Evolutionary conservation across 1,140 invertebrate genomes (phyloP).

Genomic region (Trissolcus basalis): DNA sequence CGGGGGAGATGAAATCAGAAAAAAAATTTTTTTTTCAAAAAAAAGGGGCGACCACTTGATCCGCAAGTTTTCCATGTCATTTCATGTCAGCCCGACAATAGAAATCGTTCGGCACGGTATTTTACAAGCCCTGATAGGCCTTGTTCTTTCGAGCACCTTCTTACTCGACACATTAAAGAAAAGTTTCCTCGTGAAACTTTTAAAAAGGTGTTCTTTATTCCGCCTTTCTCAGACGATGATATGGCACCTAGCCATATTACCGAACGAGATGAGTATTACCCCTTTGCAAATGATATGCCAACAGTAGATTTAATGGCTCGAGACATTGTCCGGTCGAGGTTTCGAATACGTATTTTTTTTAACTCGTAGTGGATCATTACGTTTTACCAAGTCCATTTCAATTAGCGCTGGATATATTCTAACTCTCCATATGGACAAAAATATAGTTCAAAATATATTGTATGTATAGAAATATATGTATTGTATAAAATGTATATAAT

Average conservation of each 20-base stretch:
- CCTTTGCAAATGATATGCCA: not conserved
- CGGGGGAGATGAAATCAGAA: no score
- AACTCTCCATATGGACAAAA: no score
- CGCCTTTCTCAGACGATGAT: conserved; percentile 35
- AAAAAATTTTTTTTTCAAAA: no score
- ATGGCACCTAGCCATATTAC: conserved; percentile 14
- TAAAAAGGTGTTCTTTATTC: conserved; percentile 53
- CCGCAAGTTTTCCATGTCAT: conserved; percentile 25
- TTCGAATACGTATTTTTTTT: conserved; percentile 27
- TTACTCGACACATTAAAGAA: conserved; percentile 28
- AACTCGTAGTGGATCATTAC: conserved; percentile 3
- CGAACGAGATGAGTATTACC: conserved; percentile 11
- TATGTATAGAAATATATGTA: no score
- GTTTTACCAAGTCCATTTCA: no score
- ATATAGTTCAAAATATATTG: no score
- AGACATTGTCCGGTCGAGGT: not conserved
- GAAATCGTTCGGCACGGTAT: conserved; percentile 46
- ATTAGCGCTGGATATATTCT: no score
- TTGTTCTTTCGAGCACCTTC: conserved; percentile 37
- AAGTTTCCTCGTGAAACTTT: conserved; percentile 40
- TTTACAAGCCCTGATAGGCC: conserved; percentile 38
- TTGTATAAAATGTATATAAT: no score
- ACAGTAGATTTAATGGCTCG: not conserved
- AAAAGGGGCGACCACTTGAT: conserved; percentile 20
- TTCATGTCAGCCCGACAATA: conserved; percentile 42